phyloP scores from a whole-genome alignment of 2,797 vertebrate genomes.

The Xyrichtys novacula region DNA sequence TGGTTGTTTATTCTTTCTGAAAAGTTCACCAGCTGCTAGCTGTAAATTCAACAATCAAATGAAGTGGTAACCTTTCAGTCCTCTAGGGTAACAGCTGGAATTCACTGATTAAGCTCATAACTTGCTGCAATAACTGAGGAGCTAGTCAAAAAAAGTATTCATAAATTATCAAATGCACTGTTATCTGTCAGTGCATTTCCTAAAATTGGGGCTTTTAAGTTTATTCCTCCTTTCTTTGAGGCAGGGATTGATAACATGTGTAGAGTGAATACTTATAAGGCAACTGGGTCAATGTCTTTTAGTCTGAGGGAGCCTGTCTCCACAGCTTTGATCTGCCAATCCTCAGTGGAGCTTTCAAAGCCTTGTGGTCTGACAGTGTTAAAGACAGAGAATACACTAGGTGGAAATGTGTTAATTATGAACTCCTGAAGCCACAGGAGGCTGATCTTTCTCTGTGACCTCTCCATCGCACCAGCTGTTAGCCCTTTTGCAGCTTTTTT shows the following conservation, averaged over 20 bases:
- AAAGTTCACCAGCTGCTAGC: background rate
- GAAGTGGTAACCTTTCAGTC: no score
- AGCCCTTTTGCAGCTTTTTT: slow-evolving; percentile 42
- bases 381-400: slow-evolving; percentile 57
- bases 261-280: slow-evolving; percentile 64
- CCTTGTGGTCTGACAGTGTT: slow-evolving; percentile 28
- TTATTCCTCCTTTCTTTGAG: slow-evolving; percentile 17
- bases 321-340: slow-evolving; percentile 72
- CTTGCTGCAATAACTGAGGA: no score
- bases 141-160: no score
- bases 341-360: slow-evolving; percentile 58
- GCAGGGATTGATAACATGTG: slow-evolving; percentile 67
- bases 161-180: no score
- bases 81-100: no score
- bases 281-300: slow-evolving; percentile 71
- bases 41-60: no score
- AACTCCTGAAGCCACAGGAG: slow-evolving; percentile 60
- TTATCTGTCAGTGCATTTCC: background rate
- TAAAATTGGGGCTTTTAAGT: slow-evolving; percentile 13
- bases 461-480: slow-evolving; percentile 62
- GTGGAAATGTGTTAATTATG: slow-evolving; percentile 76
- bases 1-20: background rate
- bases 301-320: slow-evolving; percentile 45
- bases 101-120: no score
- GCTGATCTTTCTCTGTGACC: slow-evolving; percentile 57